Evolutionary conservation across 2,797 vertebrate species (phyloP), one percentile per base, ranked within the genome.

Genomic region (Melanogrammus aeglefinus): DNA sequence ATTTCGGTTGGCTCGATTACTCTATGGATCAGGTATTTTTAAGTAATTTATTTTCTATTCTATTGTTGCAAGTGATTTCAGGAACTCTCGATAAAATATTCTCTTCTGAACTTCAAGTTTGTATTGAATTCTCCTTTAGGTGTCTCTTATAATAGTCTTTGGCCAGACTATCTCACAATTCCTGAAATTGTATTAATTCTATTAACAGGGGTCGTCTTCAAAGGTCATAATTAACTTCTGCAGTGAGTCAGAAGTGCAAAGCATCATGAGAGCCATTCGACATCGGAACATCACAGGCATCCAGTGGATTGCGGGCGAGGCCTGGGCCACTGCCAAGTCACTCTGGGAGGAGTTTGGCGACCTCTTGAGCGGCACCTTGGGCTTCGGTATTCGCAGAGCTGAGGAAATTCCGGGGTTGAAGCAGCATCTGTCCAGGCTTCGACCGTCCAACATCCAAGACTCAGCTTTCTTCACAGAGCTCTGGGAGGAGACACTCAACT

Each of bases 261-360:
- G 84, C 5, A 94, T 96, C 72, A 85, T 95, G 13, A 87, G 88
- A 82, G 94, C 93, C 78, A 78, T 94, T 21, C 80, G 80, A 18
- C 82, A 39, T 18, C 89, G 86, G 38, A 95, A 96, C 75, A 79
- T 96, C 18, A 93, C 90, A 0, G 88, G 87, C 51, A 87, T 92
- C 78, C 95, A 94, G 1, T 95, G 94, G 94, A 92, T 95, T 16
- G 93, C 93, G 0, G 95, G 94, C 12, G 94, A 96, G 80, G 94
- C 94, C 3, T 96, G 95, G 95, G 81, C 94, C 6, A 95, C 94
- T 14, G 92, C 92, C 2, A 92, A 88, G 33, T 89, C 90, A 24
- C 92, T 96, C 38, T 94, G 94, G 89, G 91, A 86, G 71, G 88
- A 94, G 21, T 95, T 93, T 80, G 91, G 88, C 24, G 86, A 91